Base-by-base conservation (phyloP, 2,797 vertebrate species). In the Sebastes flavidus region DNA sequence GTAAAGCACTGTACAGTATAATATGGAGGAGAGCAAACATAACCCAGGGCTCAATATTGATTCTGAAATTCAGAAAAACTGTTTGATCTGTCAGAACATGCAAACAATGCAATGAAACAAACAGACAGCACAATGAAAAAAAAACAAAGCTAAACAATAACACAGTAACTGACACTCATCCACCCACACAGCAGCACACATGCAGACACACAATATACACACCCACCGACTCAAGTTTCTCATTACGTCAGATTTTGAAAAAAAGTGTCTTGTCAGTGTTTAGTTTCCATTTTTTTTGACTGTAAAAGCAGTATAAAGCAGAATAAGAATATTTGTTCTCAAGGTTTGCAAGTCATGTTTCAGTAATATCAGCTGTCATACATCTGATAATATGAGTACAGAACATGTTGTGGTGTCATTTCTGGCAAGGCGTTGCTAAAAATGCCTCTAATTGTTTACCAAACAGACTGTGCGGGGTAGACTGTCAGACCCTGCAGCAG, bases 171-270 rank as follows among this genome's bases (percentile, higher is more conserved):
- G 74, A 72, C 74, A 72, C 54, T 59, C 6, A 24, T 67, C 60
- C 65, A 24, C 70, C 72, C 73, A 80, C 80, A 24, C 63, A 70
- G 16, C 61, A 65, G 24, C 55, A 59, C 52, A 70, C 38, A 16
- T 52, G 36, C 71, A 18, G 22, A 52, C 7, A 63, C 49, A 32
- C 13, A 25, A 68, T 65, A 54, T 34, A 24, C n/a, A n/a, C 54
- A 59, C 3, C 18, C 8, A 25, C 16, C 70, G 42, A 66, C 49
- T 32, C n/a, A 59, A 24, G 14, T 55, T 60, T 38, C 36, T 36
- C 66, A 46, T 77, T 27, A 14, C 14, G 29, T 68, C 54, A 42
- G 22, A 63, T 9, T 58, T 24, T 14, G 2, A n/a, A 22, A n/a
- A 32, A 52, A 52, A 46, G 9, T 16, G 6, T 67, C 20, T 30